phyloP scores from a whole-genome alignment of 1,140 invertebrate species.

The Solenopsis invicta region DNA sequence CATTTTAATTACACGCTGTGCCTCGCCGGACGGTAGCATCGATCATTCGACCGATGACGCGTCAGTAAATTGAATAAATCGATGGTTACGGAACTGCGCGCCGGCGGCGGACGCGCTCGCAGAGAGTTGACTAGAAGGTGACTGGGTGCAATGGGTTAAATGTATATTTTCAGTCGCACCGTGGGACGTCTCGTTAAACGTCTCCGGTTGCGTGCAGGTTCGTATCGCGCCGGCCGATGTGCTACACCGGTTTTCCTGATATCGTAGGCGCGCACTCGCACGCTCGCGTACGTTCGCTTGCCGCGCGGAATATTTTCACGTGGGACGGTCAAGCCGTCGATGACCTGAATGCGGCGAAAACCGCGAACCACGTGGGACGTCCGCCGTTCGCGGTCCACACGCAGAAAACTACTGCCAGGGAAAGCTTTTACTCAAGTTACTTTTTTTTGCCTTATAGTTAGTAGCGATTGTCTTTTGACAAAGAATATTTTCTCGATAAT shows the following conservation, averaged over 20 bases:
- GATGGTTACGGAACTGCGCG: background rate
- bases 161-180: constrained; percentile 41
- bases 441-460: too few relatives aligned
- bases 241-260: constrained; percentile 51
- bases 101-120: constrained; percentile 10
- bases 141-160: constrained; percentile 49
- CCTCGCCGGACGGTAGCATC: background rate
- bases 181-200: constrained; percentile 49
- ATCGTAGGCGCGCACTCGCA: constrained; percentile 42
- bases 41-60: constrained; percentile 35
- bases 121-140: constrained; percentile 18
- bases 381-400: constrained; percentile 36
- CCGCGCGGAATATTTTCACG: constrained; percentile 69
- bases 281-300: constrained; percentile 24
- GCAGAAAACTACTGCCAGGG: too few relatives aligned
- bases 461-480: too few relatives aligned
- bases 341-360: constrained; percentile 78
- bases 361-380: constrained; percentile 63
- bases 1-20: constrained; percentile 40
- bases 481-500: too few relatives aligned
- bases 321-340: constrained; percentile 67
- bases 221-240: background rate
- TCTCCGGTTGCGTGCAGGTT: background rate
- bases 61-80: constrained; percentile 50
- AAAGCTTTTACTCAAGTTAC: too few relatives aligned